These are phyloP conservation scores for Olivierus martensii DNA, from an alignment of 1,140 invertebrate genomes.

Conservation along the genomic window DNA sequence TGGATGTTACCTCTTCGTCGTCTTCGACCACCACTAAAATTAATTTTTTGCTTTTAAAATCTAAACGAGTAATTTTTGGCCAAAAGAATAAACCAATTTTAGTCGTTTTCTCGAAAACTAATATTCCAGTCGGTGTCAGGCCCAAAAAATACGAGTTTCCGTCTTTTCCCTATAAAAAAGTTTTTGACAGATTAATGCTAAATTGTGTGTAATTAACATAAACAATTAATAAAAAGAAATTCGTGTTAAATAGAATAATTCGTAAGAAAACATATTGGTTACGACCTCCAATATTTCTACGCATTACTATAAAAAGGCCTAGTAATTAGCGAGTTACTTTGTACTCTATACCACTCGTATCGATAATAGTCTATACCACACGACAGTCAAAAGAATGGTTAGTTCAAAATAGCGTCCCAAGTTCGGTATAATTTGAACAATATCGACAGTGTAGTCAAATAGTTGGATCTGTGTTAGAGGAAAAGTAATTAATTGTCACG, in stretches of 20 bases:
- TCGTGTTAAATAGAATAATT: background rate
- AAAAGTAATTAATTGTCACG: too few species aligned
- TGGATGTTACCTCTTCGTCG: slow-evolving; percentile 55
- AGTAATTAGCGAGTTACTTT: too few species aligned
- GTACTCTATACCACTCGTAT: too few species aligned
- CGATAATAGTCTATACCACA: too few species aligned
- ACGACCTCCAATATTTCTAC: background rate
- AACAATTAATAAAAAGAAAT: background rate
- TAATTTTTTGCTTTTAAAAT: slow-evolving; percentile 90
- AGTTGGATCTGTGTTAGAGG: too few species aligned
- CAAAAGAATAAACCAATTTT: slow-evolving; percentile 99
- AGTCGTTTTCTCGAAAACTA: slow-evolving; percentile 85
- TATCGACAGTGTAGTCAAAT: too few species aligned
- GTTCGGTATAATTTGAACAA: too few species aligned
- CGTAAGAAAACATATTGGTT: background rate
- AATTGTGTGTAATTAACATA: slow-evolving; percentile 1
- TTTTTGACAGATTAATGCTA: slow-evolving; percentile 11
- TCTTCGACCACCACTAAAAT: slow-evolving; percentile 91
- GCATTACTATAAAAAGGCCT: too few species aligned
- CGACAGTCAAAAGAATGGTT: too few species aligned
- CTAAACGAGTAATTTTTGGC: slow-evolving; percentile 91
- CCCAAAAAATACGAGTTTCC: slow-evolving; percentile 93
- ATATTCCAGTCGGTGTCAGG: slow-evolving; percentile 90
- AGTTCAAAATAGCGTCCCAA: too few species aligned
- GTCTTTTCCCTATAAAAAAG: slow-evolving; percentile 74